Evolutionary conservation across 2,888 invertebrate genomes (phyloP).

Genomic region (Exocentrus adspersus): DNA sequence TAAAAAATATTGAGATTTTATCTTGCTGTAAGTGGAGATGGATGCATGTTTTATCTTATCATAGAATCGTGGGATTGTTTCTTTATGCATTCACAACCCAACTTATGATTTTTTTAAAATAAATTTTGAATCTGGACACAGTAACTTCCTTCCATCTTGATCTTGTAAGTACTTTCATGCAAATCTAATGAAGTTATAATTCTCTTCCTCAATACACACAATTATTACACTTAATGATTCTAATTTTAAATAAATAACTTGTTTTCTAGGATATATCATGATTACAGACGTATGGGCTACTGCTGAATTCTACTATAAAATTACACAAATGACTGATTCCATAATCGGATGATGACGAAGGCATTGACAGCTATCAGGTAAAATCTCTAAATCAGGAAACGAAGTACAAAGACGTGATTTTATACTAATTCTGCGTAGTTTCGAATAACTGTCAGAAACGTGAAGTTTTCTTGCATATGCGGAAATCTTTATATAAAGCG

Average conservation of each 20-base stretch:
- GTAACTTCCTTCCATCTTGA: no score
- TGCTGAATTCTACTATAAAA: slow-evolving; percentile 29
- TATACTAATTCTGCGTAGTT: slow-evolving; percentile 38
- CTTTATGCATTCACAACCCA: no score
- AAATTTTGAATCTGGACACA: no score
- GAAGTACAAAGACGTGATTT: slow-evolving; percentile 34
- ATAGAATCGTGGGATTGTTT: slow-evolving; percentile 20
- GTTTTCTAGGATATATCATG: no score
- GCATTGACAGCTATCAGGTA: slow-evolving; percentile 43
- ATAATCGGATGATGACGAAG: slow-evolving; percentile 42
- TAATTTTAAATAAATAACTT: no score
- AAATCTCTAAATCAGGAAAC: slow-evolving; percentile 39
- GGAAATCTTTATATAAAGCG: slow-evolving; percentile 21
- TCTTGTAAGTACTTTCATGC: no score
- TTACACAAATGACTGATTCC: slow-evolving; percentile 35
- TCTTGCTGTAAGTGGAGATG: slow-evolving; percentile 17
- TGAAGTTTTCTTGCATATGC: slow-evolving; percentile 34
- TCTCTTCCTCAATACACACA: no score
- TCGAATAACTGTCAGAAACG: slow-evolving; percentile 38
- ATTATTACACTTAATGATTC: no score
- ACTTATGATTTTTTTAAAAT: no score
- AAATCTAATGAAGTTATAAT: no score
- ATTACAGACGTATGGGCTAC: no score
- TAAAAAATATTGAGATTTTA: slow-evolving; percentile 14
- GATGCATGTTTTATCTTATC: slow-evolving; percentile 10